Percentiles rank a stretch among this genome's conserved stretches.
phyloP scores from a whole-genome alignment of 2,797 vertebrate genomes.

The Balearica regulorum region DNA sequence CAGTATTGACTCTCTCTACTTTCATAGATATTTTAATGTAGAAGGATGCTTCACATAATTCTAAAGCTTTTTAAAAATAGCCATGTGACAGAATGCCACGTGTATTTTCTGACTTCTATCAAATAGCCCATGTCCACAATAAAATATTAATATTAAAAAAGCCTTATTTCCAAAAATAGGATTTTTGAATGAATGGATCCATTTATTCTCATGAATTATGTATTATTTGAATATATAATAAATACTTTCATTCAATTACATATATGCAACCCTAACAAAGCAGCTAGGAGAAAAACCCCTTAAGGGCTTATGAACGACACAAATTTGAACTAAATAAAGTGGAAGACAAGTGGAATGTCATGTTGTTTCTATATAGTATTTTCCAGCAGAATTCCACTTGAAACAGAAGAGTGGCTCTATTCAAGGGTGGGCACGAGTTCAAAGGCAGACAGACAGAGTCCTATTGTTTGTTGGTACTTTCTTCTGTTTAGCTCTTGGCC shows the following conservation, averaged over 20 bases:
- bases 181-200: not conserved
- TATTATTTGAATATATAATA: not conserved
- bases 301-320: not conserved
- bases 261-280: not conserved
- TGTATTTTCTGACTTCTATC: not conserved
- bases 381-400: not conserved
- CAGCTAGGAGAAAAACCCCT: not conserved
- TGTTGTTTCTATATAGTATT: not conserved
- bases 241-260: not conserved
- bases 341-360: not conserved
- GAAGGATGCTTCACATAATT: not conserved
- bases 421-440: accelerated
- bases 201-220: not conserved
- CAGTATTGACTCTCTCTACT: not conserved
- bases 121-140: not conserved
- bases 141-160: not conserved
- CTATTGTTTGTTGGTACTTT: not conserved
- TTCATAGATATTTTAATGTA: not conserved
- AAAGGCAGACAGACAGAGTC: not conserved
- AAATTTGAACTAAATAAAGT: not conserved
- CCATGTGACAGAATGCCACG: not conserved
- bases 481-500: not conserved
- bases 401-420: not conserved
- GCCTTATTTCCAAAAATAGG: not conserved
- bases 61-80: not conserved